Evolutionary conservation across 2,113 vertebrate genomes (phyloP).

Genomic region (Microtus richardsoni): DNA sequence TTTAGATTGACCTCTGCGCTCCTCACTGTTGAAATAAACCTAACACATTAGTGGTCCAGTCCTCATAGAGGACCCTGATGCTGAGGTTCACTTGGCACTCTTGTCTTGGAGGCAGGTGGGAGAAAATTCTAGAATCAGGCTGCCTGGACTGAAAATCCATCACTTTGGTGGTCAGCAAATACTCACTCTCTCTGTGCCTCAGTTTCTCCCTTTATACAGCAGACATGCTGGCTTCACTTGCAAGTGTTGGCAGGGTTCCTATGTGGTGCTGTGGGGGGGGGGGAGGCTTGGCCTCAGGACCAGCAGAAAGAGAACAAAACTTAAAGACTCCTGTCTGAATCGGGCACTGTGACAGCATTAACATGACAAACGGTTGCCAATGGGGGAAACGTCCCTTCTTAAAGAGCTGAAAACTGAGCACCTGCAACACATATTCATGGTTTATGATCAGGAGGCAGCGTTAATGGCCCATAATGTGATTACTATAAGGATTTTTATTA

Average conservation of each 20-base stretch:
- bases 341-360: neutral
- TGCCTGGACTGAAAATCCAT: neutral
- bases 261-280: rapidly evolving
- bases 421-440: constrained; percentile 73
- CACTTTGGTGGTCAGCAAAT: neutral
- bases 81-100: too few relatives aligned
- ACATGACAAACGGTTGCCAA: constrained; percentile 13
- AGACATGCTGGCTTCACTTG: neutral
- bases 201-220: constrained; percentile 39
- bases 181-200: neutral
- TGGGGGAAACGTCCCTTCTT: constrained; percentile 42
- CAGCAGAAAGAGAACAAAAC: neutral
- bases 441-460: constrained; percentile 74
- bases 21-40: neutral
- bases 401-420: constrained; percentile 51
- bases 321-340: neutral
- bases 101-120: neutral
- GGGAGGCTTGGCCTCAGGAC: neutral
- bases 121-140: neutral
- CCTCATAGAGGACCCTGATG: rapidly evolving
- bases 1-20: rapidly evolving
- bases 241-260: neutral
- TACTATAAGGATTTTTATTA: constrained; percentile 84
- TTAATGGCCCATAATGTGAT: constrained; percentile 85
- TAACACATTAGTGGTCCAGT: rapidly evolving